Percentiles rank a stretch among this genome's conserved stretches.
Evolutionary conservation across 2,888 invertebrate species (phyloP).

Genomic region (Rhabditoides inermis): DNA sequence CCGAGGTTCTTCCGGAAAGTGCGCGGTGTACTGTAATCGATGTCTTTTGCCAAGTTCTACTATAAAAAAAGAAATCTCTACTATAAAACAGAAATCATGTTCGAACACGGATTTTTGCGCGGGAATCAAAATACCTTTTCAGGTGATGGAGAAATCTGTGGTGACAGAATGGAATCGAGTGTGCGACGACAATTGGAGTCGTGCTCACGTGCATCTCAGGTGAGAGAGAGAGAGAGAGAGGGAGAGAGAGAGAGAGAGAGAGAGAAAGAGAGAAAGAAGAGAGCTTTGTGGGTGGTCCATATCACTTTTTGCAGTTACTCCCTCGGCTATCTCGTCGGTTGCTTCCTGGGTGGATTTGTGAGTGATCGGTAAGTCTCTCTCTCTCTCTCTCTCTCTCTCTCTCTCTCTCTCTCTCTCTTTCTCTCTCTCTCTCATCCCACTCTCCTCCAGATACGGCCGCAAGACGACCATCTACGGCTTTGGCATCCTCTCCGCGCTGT

Average conservation of each 20-base stretch:
- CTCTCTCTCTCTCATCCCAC: not conserved
- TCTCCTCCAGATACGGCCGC: constrained; percentile 39
- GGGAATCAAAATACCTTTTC: not conserved
- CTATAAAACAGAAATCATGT: not conserved
- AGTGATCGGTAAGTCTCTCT: constrained; percentile 32
- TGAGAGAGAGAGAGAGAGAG: too few species aligned
- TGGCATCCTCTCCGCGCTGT: constrained; percentile 41
- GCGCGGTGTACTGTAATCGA: too few species aligned
- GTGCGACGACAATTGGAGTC: constrained; percentile 43
- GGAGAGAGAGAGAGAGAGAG: too few species aligned
- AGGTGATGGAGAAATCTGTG: constrained; percentile 46
- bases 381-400: not conserved
- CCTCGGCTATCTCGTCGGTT: constrained; percentile 49
- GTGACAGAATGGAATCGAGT: constrained; percentile 13
- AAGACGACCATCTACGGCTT: constrained; percentile 47
- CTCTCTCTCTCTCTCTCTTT: not conserved
- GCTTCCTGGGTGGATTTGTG: constrained; percentile 45
- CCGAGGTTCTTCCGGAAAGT: too few species aligned
- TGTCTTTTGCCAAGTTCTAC: too few species aligned
- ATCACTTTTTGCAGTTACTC: too few species aligned
- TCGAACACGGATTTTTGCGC: not conserved
- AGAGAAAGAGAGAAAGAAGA: too few species aligned
- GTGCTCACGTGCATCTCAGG: constrained; percentile 50
- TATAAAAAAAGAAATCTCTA: not conserved
- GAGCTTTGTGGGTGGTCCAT: too few species aligned